phyloP scores from a whole-genome alignment of 2,797 vertebrate species.

The Cygnus olor region DNA sequence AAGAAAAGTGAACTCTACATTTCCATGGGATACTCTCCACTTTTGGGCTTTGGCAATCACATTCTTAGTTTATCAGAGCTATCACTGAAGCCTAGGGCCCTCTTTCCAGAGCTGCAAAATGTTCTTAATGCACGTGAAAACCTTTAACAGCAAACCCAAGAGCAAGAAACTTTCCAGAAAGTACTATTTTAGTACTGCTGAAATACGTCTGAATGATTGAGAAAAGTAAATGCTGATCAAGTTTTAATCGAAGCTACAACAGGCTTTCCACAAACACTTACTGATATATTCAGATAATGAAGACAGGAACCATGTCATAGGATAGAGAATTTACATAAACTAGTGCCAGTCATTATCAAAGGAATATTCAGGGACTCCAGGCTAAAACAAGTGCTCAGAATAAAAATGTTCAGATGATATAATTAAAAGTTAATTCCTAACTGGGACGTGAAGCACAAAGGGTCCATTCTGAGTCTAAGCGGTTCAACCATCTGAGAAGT shows the following conservation, averaged over 20 bases:
- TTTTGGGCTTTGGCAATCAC: constrained; percentile 41
- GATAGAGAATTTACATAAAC: not conserved
- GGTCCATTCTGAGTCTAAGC: constrained; percentile 60
- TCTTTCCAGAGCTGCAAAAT: constrained; percentile 41
- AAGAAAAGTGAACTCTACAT: not conserved
- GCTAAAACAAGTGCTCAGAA: constrained; percentile 21
- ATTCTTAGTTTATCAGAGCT: constrained; percentile 62
- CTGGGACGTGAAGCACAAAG: constrained; percentile 66
- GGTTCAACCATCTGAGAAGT: constrained; percentile 64
- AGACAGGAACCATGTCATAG: not conserved
- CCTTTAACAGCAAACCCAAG: not conserved
- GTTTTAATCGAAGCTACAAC: not conserved
- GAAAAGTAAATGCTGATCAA: not conserved
- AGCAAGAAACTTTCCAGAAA: not conserved
- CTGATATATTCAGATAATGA: not conserved
- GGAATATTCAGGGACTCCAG: not conserved
- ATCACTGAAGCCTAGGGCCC: constrained; percentile 8
- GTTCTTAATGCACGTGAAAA: not conserved
- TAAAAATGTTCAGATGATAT: constrained; percentile 43
- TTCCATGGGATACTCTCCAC: constrained; percentile 16
- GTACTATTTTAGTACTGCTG: not conserved
- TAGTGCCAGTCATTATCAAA: not conserved
- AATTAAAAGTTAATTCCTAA: constrained; percentile 70
- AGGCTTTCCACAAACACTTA: not conserved
- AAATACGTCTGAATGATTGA: not conserved